Conservation (phyloP, 2,113 vertebrate species). For the Oplegnathus fasciatus region DNA sequence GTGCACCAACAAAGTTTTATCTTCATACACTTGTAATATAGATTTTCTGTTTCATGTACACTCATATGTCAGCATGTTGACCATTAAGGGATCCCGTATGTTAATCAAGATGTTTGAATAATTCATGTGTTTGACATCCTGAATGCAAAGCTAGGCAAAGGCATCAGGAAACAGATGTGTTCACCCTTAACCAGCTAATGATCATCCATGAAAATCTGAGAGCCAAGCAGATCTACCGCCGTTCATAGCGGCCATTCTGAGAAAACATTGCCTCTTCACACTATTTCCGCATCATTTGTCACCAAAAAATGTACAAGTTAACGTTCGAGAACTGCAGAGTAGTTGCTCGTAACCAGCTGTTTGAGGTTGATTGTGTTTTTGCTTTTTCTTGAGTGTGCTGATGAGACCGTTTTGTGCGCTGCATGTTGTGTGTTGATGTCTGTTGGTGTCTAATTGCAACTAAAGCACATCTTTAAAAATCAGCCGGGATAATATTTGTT, state of each 20-base stretch:
- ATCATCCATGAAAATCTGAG: constrained; percentile 51
- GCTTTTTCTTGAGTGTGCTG: constrained; percentile 36
- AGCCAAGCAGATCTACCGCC: constrained; percentile 43
- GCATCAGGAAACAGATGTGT: constrained; percentile 68
- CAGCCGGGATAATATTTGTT: constrained; percentile 11
- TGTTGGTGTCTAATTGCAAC: constrained; percentile 28
- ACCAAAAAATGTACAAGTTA: constrained; percentile 53
- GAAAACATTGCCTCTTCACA: constrained; percentile 56
- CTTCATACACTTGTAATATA: constrained; percentile 22
- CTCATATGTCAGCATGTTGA: constrained; percentile 58
- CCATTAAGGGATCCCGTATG: constrained; percentile 59
- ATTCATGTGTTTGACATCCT: constrained; percentile 66
- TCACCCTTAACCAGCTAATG: constrained; percentile 65
- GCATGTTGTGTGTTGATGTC: neutral
- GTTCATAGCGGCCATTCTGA: constrained; percentile 41
- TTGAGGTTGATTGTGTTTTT: constrained; percentile 57
- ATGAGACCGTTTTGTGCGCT: constrained; percentile 33
- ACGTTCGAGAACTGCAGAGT: constrained; percentile 60
- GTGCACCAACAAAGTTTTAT: constrained; percentile 19
- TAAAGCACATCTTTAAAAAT: constrained; percentile 32
- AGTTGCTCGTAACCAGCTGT: constrained; percentile 63
- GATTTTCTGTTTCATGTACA: constrained; percentile 45
- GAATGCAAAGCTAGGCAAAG: constrained; percentile 50
- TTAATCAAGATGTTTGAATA: constrained; percentile 70
- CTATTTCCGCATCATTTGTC: constrained; percentile 68